These are phyloP conservation scores for Eolophus roseicapilla DNA, from an alignment of 2,113 vertebrate genomes.

Conservation along the genomic window DNA sequence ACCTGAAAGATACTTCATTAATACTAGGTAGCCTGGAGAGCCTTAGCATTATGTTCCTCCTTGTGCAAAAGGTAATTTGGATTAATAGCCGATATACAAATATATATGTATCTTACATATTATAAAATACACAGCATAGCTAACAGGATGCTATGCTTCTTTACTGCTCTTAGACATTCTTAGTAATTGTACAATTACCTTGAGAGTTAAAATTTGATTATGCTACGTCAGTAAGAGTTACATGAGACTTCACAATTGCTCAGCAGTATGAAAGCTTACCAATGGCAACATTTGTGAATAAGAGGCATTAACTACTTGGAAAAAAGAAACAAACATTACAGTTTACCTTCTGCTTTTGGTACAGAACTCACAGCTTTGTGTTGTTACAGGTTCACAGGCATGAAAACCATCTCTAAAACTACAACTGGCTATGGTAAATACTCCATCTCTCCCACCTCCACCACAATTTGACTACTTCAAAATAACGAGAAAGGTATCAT, in stretches of 20 bases:
- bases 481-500: neutral
- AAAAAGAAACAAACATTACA: neutral
- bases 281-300: neutral
- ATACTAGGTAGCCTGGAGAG: neutral
- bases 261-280: neutral
- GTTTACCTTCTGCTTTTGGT: neutral
- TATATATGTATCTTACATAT: neutral
- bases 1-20: neutral
- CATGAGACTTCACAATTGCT: neutral
- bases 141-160: neutral
- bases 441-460: neutral
- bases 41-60: neutral
- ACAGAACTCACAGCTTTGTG: neutral
- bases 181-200: neutral
- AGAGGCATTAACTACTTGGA: neutral
- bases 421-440: neutral
- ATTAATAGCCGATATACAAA: neutral
- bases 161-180: neutral
- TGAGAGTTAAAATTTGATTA: conserved; percentile 12
- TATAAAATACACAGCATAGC: neutral
- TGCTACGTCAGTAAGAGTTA: neutral
- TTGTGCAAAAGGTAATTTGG: conserved; percentile 6
- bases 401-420: neutral
- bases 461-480: neutral
- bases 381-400: neutral